Conservation (phyloP, 1,140 invertebrate species). For the Apis laboriosa region DNA sequence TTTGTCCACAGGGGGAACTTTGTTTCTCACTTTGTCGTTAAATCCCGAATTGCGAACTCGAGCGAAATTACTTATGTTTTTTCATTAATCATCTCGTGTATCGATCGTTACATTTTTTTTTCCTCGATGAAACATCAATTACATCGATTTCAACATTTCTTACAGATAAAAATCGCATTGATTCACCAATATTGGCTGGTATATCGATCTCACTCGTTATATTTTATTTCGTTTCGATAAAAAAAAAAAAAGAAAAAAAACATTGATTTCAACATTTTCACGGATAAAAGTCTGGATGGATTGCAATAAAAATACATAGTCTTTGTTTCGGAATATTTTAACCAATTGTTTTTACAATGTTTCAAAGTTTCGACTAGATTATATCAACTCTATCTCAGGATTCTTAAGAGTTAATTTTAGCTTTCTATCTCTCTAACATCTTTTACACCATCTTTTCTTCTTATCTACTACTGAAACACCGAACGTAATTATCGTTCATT, state of each 20-base stretch:
- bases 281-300: too few species aligned
- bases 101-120: neutral
- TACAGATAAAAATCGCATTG: too few species aligned
- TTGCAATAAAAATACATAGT: too few species aligned
- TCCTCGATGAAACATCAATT: neutral
- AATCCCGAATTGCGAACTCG: neutral
- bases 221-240: too few species aligned
- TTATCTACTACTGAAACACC: neutral
- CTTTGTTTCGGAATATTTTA: too few species aligned
- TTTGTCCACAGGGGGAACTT: conserved; percentile 3
- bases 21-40: conserved; percentile 17
- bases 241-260: too few species aligned
- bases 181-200: too few species aligned
- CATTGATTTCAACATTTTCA: too few species aligned
- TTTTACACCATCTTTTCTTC: neutral
- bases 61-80: conserved; percentile 11
- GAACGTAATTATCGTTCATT: neutral
- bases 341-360: neutral
- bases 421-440: neutral
- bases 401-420: neutral
- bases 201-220: too few species aligned
- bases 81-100: neutral
- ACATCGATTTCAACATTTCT: neutral
- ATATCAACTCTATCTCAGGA: neutral
- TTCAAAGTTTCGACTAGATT: neutral